These are phyloP conservation scores for Gnathonemus longibarbis DNA, from an alignment of 2,113 vertebrate genomes.

Conservation along the genomic window DNA sequence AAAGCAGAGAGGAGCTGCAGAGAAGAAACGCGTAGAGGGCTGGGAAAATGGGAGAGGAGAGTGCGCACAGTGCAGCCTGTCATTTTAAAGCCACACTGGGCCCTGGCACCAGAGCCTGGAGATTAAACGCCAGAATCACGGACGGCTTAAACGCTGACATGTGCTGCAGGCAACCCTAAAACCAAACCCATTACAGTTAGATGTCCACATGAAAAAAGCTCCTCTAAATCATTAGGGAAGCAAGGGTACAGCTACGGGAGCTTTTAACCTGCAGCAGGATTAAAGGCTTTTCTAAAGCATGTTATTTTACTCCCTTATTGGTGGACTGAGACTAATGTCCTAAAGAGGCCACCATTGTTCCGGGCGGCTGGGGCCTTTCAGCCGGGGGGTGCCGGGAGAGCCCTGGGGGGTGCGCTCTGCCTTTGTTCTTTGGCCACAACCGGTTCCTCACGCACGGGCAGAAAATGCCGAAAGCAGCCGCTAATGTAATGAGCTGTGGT, in stretches of 20 bases:
- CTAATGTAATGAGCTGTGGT: neutral
- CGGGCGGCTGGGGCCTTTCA: constrained; percentile 16
- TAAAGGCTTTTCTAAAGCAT: neutral
- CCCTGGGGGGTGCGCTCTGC: constrained; percentile 27
- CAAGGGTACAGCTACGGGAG: neutral
- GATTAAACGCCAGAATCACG: neutral
- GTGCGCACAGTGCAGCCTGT: neutral
- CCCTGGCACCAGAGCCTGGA: neutral
- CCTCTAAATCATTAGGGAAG: neutral
- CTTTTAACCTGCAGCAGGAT: neutral
- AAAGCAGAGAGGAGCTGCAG: neutral
- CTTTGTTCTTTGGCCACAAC: constrained; percentile 40
- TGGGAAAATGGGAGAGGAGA: neutral
- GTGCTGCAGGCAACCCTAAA: neutral
- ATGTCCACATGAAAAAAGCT: neutral
- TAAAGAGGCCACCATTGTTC: constrained; percentile 35
- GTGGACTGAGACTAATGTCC: constrained; percentile 12
- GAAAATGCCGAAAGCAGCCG: constrained; percentile 10
- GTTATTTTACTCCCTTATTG: constrained; percentile 2
- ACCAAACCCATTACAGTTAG: neutral
- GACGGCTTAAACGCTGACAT: neutral
- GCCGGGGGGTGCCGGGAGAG: constrained; percentile 27
- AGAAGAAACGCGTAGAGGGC: no score
- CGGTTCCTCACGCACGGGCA: constrained; percentile 2
- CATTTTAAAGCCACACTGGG: constrained; percentile 1